Conservation (phyloP, 2,888 invertebrate genomes). For the Daptonema setosum region DNA sequence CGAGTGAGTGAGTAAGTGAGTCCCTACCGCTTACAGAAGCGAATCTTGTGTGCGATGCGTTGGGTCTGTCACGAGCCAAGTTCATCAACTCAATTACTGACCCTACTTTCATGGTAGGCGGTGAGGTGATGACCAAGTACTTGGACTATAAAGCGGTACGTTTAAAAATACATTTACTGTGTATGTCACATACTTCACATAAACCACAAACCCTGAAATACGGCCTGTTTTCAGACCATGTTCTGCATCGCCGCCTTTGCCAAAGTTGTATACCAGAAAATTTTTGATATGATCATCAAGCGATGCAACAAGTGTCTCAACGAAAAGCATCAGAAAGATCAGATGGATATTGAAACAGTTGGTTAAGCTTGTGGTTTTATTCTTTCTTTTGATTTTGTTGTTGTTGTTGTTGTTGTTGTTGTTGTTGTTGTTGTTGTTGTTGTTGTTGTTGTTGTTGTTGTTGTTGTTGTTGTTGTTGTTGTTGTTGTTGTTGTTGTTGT, state of each 20-base stretch:
- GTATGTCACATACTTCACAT: neutral
- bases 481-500: too few species aligned
- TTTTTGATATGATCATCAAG: constrained; percentile 20
- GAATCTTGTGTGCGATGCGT: constrained; percentile 15
- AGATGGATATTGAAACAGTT: neutral
- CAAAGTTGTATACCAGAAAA: constrained; percentile 19
- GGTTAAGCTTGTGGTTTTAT: too few species aligned
- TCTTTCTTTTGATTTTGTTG: too few species aligned
- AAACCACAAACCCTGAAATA: neutral
- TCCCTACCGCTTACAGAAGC: too few species aligned
- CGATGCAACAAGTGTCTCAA: constrained; percentile 13
- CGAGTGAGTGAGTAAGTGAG: too few species aligned
- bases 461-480: too few species aligned
- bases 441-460: too few species aligned
- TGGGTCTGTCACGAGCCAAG: constrained; percentile 14
- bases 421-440: too few species aligned
- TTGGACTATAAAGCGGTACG: constrained; percentile 21
- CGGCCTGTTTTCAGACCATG: constrained; percentile 10
- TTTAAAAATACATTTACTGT: neutral
- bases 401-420: too few species aligned
- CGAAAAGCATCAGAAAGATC: neutral
- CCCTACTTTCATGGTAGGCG: constrained; percentile 33
- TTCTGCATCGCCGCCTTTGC: constrained; percentile 18
- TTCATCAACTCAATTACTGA: constrained; percentile 31
- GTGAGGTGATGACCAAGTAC: constrained; percentile 32